phyloP scores from a whole-genome alignment of 2,888 invertebrate genomes.

The Diloba caeruleocephala region DNA sequence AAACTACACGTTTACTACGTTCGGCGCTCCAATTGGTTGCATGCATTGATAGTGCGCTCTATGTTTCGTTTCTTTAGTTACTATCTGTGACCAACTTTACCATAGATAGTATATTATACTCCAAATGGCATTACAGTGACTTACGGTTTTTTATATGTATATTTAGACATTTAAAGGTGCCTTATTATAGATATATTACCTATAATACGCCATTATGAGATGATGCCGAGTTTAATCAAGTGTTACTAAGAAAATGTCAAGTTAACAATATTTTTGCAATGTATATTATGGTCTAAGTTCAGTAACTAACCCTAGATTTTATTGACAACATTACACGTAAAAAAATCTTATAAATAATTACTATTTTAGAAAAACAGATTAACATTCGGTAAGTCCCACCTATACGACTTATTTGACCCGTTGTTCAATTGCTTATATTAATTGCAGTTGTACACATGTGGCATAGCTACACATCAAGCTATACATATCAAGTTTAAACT shows the following conservation, averaged over 20 bases:
- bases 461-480: too few species aligned
- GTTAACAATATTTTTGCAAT: constrained; percentile 43
- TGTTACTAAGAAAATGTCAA: constrained; percentile 23
- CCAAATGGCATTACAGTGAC: constrained; percentile 78
- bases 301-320: constrained; percentile 35
- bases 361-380: neutral
- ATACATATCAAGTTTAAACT: too few species aligned
- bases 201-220: constrained; percentile 51
- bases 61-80: too few species aligned
- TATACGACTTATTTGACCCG: too few species aligned
- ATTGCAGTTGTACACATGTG: too few species aligned
- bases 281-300: constrained; percentile 49
- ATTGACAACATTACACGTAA: constrained; percentile 2
- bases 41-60: too few species aligned
- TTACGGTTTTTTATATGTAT: constrained; percentile 77
- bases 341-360: neutral
- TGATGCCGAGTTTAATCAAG: constrained; percentile 34
- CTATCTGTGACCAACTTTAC: constrained; percentile 46
- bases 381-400: too few species aligned
- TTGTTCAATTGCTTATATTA: too few species aligned
- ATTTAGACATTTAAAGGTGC: constrained; percentile 70
- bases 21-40: too few species aligned
- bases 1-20: too few species aligned
- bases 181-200: constrained; percentile 55
- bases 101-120: constrained; percentile 60